Conservation (phyloP, 1,140 invertebrate species). For the Paralvinella palmiformis region DNA sequence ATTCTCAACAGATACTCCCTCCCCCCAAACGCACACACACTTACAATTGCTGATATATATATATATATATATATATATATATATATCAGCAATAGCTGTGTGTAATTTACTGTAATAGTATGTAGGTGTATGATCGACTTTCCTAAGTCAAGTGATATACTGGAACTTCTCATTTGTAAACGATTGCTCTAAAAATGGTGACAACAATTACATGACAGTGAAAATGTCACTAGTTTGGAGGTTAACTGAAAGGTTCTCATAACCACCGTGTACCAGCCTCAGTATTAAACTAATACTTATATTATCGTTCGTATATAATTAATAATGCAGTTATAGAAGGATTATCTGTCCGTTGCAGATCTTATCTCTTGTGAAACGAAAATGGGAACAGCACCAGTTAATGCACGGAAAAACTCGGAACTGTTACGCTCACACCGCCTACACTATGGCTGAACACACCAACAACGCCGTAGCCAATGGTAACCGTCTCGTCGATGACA, state of each 20-base stretch:
- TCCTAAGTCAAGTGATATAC: too few species aligned
- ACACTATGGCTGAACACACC: too few species aligned
- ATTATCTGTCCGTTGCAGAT: not conserved
- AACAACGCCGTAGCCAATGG: too few species aligned
- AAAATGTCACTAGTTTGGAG: not conserved
- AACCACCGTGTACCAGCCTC: not conserved
- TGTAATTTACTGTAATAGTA: too few species aligned
- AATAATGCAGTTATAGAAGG: not conserved
- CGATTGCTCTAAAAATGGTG: not conserved
- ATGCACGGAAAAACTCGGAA: constrained; percentile 10
- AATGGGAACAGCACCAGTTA: constrained; percentile 15
- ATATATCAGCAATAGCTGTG: not conserved
- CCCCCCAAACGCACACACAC: not conserved
- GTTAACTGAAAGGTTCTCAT: not conserved
- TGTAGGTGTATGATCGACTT: too few species aligned
- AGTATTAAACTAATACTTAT: not conserved
- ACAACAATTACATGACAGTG: not conserved
- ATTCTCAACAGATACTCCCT: not conserved
- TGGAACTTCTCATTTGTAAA: not conserved
- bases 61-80: not conserved
- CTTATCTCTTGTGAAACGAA: constrained; percentile 11
- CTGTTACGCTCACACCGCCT: too few species aligned
- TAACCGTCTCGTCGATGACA: too few species aligned
- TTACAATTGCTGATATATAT: not conserved
- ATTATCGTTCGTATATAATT: not conserved